These are phyloP conservation scores for Rhopilema esculentum DNA, from an alignment of 30 jellyfish, hydroid and myxozoan genomes.

Conservation along the genomic window DNA sequence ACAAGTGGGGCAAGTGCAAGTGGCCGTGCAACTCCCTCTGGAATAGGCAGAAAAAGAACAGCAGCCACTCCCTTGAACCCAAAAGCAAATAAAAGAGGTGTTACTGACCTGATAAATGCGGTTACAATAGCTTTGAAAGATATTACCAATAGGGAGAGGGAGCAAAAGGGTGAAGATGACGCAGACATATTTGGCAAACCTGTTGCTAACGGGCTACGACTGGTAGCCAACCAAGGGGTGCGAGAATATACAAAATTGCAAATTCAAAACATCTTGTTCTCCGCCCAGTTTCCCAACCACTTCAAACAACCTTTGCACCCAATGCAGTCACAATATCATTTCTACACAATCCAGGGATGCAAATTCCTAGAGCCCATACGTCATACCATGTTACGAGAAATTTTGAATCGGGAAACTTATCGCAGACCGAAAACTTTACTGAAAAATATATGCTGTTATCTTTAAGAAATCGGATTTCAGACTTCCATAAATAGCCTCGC, in stretches of 20 bases:
- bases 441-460: too few relatives aligned
- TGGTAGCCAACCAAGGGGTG: slow-evolving; percentile 10
- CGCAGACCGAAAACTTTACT: too few relatives aligned
- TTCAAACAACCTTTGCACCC: too few relatives aligned
- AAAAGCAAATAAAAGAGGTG: slow-evolving; percentile 10
- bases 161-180: slow-evolving; percentile 13
- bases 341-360: too few relatives aligned
- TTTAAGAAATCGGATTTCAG: background rate
- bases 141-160: background rate
- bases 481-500: background rate
- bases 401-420: too few relatives aligned
- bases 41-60: slow-evolving; percentile 15
- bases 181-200: slow-evolving; percentile 9
- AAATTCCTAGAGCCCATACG: too few relatives aligned
- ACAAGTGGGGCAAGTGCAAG: background rate
- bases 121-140: slow-evolving; percentile 6
- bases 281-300: too few relatives aligned
- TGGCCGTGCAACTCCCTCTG: slow-evolving; percentile 17
- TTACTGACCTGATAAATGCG: slow-evolving; percentile 5
- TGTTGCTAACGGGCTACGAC: slow-evolving; percentile 13
- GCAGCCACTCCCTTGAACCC: slow-evolving; percentile 26
- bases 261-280: too few relatives aligned
- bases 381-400: too few relatives aligned
- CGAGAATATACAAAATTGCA: slow-evolving; percentile 4
- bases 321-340: too few relatives aligned